Base-by-base conservation (phyloP, 2,797 vertebrate species). In the Pipistrellus kuhlii region DNA sequence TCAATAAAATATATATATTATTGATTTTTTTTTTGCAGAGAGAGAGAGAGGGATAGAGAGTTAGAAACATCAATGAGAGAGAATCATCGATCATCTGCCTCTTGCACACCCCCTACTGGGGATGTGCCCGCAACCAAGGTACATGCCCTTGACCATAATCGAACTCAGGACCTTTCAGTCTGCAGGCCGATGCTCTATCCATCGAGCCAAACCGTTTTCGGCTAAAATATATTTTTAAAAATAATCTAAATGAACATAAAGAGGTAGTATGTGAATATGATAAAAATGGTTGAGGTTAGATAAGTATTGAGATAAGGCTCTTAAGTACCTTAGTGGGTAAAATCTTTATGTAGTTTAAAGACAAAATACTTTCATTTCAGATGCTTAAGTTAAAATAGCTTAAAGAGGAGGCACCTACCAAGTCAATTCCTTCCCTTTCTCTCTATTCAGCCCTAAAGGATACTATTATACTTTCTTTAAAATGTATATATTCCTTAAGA, bases 401-500 rank as follows among this genome's bases (percentile, higher is more conserved):
- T n/a, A 48, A 11, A 38, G 3, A 27, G 27, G 18, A 27, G 4
- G 30, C 0, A 62, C 14, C 18, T 12, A 48, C 21, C 18, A 20
- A 66, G 8, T 75, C 10, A 1, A 57, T 12, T 69, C 53, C 25
- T 89, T 44, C 8, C 11, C 25, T 69, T 90, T 71, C 68, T 92
- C 38, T 53, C 15, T 90, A 15, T 18, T 75, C 8, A 92, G 12
- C 12, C 3, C 0, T 66, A 4, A 72, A 77, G 30, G 8, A 66
- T 51, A 59, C 51, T 71, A 55, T 90, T 48, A 68, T 25, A 68
- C 0, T 15, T 41, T 88, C 80, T 38, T 68, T 8, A 35, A 46
- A 27, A 51, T 92, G 7, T 51, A 30, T 93, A 25, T 48, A 66
- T 66, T 82, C 64, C 88, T 96, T 88, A 77, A 94, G 23, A 69